Evolutionary conservation across 2,113 vertebrate genomes (phyloP).

Genomic region (Hippopotamus amphibius): DNA sequence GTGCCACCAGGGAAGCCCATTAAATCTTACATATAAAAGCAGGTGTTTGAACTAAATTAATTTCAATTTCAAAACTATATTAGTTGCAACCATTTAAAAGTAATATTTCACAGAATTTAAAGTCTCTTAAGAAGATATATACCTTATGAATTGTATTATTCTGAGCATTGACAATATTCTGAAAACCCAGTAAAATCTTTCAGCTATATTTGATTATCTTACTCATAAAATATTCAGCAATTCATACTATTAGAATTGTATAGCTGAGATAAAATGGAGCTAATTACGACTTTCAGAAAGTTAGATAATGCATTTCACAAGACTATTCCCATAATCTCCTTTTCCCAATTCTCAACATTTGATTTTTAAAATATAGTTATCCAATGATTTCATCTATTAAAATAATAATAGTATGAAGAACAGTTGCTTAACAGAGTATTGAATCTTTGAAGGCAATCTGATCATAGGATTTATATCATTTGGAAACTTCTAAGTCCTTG

Average conservation of each 20-base stretch:
- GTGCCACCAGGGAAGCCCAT: background rate
- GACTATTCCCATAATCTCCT: background rate
- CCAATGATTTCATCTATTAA: background rate
- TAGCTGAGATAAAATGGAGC: background rate
- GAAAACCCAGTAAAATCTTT: constrained; percentile 80
- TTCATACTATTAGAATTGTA: background rate
- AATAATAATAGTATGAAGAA: background rate
- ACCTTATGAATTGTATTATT: constrained; percentile 71
- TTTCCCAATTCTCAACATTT: background rate
- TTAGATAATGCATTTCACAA: constrained; percentile 13
- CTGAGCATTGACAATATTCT: constrained; percentile 79
- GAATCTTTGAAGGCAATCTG: background rate
- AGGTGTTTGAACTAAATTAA: constrained; percentile 75
- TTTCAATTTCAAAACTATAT: constrained; percentile 80
- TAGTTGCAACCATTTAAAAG: constrained; percentile 79
- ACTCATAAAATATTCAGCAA: constrained; percentile 40
- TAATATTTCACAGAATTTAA: constrained; percentile 80
- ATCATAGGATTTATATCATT: background rate
- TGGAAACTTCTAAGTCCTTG: background rate
- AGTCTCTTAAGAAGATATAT: constrained; percentile 75
- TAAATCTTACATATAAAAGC: constrained; percentile 58
- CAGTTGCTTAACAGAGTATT: background rate
- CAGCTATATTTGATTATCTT: constrained; percentile 73
- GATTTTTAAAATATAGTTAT: background rate
- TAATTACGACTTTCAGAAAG: constrained; percentile 52